phyloP scores from a whole-genome alignment of 2,888 invertebrate genomes.

The Cheilosia scutellata region DNA sequence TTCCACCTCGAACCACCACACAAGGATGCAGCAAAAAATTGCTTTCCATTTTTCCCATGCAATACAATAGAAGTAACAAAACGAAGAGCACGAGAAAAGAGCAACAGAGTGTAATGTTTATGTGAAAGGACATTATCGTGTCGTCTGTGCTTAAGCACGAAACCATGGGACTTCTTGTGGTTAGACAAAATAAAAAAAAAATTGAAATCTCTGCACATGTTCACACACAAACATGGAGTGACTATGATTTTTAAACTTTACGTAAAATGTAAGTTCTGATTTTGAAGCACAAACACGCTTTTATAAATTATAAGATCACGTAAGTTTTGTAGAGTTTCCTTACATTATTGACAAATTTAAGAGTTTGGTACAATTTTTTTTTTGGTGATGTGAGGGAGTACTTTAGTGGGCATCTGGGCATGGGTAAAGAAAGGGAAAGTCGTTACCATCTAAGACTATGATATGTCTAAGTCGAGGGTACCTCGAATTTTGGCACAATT shows the following conservation, averaged over 20 bases:
- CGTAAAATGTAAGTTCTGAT: constrained; percentile 60
- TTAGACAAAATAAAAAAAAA: constrained; percentile 20
- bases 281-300: constrained; percentile 67
- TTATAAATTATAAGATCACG: constrained; percentile 69
- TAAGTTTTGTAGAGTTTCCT: constrained; percentile 34
- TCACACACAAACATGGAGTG: constrained; percentile 25
- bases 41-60: constrained; percentile 59
- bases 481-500: no score
- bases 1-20: constrained; percentile 75
- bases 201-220: neutral
- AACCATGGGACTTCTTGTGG: constrained; percentile 30
- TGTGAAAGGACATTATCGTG: constrained; percentile 71
- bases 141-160: constrained; percentile 44
- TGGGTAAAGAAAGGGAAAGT: no score
- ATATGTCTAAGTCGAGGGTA: no score
- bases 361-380: neutral
- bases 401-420: no score
- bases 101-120: constrained; percentile 70
- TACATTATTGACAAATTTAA: constrained; percentile 52
- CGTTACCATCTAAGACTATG: no score
- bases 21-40: constrained; percentile 39
- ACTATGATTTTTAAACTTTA: constrained; percentile 59
- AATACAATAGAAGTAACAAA: constrained; percentile 69
- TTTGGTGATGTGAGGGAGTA: neutral
- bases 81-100: constrained; percentile 46